Evolutionary conservation across 2,888 invertebrate species (phyloP).

Genomic region (Malacosoma neustria): DNA sequence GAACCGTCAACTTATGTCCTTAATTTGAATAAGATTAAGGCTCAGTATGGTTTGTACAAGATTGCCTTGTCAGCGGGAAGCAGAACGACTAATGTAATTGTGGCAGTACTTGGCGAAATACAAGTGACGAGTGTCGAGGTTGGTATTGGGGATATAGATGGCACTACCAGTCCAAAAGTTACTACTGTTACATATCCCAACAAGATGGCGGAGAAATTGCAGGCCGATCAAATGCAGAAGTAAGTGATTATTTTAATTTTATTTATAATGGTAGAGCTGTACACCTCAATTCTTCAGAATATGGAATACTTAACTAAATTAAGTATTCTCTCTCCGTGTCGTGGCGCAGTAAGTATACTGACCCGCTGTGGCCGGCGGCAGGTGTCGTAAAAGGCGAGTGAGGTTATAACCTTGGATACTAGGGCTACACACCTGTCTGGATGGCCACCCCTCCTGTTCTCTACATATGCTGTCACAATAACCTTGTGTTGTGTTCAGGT

Average conservation of each 20-base stretch:
- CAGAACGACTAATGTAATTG: constrained; percentile 73
- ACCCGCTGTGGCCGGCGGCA: too few species aligned
- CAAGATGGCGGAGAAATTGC: constrained; percentile 79
- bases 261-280: not conserved
- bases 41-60: constrained; percentile 90
- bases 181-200: constrained; percentile 83
- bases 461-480: too few species aligned
- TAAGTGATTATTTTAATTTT: constrained; percentile 26
- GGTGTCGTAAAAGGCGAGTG: too few species aligned
- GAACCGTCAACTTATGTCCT: constrained; percentile 83
- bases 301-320: too few species aligned
- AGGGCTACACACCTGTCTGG: too few species aligned
- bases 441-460: too few species aligned
- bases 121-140: constrained; percentile 86
- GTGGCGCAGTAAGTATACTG: too few species aligned
- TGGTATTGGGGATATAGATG: constrained; percentile 93
- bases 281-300: too few species aligned
- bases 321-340: too few species aligned
- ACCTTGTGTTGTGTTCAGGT: too few species aligned
- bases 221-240: constrained; percentile 93
- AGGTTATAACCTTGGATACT: too few species aligned
- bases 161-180: constrained; percentile 86
- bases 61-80: constrained; percentile 83
- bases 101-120: constrained; percentile 85
- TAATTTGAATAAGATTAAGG: constrained; percentile 84